A percentile compares a stretch with the other conserved stretches of the same genome.
These are phyloP conservation scores for Ascaphus truei DNA, from an alignment of 2,113 vertebrate genomes.

Conservation along the genomic window DNA sequence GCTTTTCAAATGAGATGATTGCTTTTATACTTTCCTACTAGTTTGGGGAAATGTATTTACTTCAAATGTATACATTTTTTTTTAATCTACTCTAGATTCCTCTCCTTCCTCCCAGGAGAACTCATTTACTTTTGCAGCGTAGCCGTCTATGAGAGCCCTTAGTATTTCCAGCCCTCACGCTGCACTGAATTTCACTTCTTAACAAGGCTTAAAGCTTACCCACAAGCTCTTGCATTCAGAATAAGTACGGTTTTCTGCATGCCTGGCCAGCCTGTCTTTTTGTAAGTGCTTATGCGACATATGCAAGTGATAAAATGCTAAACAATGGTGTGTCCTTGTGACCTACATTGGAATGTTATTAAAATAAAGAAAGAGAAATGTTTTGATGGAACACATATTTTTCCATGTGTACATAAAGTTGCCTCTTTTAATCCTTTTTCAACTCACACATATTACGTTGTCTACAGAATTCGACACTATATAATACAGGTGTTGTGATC, in stretches of 20 bases:
- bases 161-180: background rate
- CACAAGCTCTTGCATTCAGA: background rate
- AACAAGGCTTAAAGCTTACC: conserved; percentile 18
- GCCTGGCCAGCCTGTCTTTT: background rate
- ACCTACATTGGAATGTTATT: conserved; percentile 1
- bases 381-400: too few relatives aligned
- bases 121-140: conserved; percentile 14
- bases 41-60: background rate
- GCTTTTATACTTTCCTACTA: too few relatives aligned
- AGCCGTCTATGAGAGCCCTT: background rate
- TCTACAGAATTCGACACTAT: too few relatives aligned
- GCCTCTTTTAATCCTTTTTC: too few relatives aligned
- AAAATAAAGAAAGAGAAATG: background rate
- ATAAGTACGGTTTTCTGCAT: background rate
- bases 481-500: too few relatives aligned
- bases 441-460: too few relatives aligned
- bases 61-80: background rate
- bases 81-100: background rate
- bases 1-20: too few relatives aligned
- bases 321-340: conserved; percentile 15
- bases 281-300: background rate
- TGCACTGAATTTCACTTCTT: background rate
- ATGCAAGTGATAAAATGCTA: background rate
- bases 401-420: too few relatives aligned
- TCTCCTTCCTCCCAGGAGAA: background rate